Percentiles rank a stretch among this genome's conserved stretches.
Evolutionary conservation across 2,888 invertebrate genomes (phyloP).

Genomic region (Cheilosia urbana): DNA sequence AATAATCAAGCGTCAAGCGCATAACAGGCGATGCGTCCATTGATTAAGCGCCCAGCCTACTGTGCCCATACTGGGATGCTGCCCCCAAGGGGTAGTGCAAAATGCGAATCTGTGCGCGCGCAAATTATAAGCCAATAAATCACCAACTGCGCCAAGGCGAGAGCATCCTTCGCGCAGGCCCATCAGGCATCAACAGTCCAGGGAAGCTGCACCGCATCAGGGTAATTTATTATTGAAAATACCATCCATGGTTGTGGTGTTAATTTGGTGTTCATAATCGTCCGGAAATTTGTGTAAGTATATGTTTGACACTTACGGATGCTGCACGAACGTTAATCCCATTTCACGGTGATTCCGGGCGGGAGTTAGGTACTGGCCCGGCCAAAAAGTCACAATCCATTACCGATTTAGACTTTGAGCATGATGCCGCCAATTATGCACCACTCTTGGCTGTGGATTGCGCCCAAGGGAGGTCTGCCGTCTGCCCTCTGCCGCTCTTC

Average conservation of each 20-base stretch:
- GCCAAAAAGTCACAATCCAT: constrained; percentile 70
- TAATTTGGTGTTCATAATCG: constrained; percentile 80
- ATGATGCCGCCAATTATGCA: constrained; percentile 76
- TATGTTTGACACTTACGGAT: constrained; percentile 79
- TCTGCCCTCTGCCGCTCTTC: constrained; percentile 53
- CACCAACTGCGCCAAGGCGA: constrained; percentile 75
- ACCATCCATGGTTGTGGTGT: constrained; percentile 81
- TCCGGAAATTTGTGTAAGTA: constrained; percentile 73
- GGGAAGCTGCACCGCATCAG: constrained; percentile 35
- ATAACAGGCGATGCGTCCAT: constrained; percentile 67
- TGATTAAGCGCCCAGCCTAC: constrained; percentile 62
- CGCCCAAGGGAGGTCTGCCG: constrained; percentile 81
- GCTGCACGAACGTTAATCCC: constrained; percentile 81
- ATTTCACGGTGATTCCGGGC: constrained; percentile 83
- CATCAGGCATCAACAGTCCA: constrained; percentile 31
- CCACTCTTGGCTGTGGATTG: constrained; percentile 70
- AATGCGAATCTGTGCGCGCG: constrained; percentile 77
- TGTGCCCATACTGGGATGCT: constrained; percentile 15
- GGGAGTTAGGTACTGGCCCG: constrained; percentile 43
- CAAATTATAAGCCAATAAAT: constrained; percentile 84
- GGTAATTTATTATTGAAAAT: constrained; percentile 80
- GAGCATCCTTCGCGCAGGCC: constrained; percentile 40
- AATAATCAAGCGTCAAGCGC: constrained; percentile 64
- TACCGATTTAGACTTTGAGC: constrained; percentile 74
- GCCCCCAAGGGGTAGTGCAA: constrained; percentile 6